These are phyloP conservation scores for Caenorhabditis japonica DNA, from an alignment of 2,888 invertebrate genomes.

Conservation along the genomic window DNA sequence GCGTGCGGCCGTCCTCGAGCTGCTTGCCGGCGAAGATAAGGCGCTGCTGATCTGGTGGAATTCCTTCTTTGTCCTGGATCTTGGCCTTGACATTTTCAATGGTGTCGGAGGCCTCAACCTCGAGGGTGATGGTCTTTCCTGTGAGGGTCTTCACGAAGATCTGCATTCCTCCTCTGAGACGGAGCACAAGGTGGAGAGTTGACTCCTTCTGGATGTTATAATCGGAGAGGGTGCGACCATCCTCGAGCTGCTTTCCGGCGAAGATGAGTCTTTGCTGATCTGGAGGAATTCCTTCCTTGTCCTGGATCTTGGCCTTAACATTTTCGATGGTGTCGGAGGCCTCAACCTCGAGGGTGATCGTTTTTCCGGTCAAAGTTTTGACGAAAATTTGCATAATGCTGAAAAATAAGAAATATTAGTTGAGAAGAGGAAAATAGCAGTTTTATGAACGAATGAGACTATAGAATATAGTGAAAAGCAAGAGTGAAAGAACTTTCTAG, in stretches of 20 bases:
- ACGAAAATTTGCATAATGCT: constrained; percentile 7
- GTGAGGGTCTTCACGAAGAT: constrained; percentile 91
- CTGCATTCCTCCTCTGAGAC: constrained; percentile 84
- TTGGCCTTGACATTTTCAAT: constrained; percentile 66
- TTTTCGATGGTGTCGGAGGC: constrained; percentile 62
- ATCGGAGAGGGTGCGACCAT: constrained; percentile 65
- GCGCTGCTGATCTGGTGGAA: constrained; percentile 64
- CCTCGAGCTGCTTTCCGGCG: constrained; percentile 66
- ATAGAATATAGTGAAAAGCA: neutral
- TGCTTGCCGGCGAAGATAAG: constrained; percentile 65
- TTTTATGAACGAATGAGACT: neutral
- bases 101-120: constrained; percentile 65
- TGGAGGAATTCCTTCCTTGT: constrained; percentile 65
- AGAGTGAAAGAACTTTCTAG: neutral
- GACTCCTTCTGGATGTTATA: constrained; percentile 72
- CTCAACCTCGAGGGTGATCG: constrained; percentile 53
- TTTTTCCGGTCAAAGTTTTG: constrained; percentile 84
- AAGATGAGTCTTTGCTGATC: constrained; percentile 63
- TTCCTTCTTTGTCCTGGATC: constrained; percentile 66
- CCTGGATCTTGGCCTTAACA: constrained; percentile 62
- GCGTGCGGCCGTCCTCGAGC: constrained; percentile 64
- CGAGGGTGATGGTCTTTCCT: constrained; percentile 86
- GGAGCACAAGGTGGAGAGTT: constrained; percentile 65
- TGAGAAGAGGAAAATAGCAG: neutral
- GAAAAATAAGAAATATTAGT: constrained; percentile 8